Conservation (phyloP, 2,888 invertebrate genomes). For the Brenthis hecate region DNA sequence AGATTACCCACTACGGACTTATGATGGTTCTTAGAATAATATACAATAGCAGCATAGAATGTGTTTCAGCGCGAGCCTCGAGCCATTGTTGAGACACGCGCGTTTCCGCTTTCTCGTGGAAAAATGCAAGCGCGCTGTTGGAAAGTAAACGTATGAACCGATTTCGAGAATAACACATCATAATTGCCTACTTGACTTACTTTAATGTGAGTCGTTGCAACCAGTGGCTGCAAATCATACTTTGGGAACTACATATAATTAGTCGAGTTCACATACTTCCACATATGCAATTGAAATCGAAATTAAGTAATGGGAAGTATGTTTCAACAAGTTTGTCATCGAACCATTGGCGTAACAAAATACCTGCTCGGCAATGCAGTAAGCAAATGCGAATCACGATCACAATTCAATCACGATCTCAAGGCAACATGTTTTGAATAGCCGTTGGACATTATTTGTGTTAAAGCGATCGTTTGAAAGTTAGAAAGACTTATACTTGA, state of each 20-base stretch:
- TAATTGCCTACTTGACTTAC: slow-evolving; percentile 42
- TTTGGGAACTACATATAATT: not conserved
- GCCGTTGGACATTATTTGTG: slow-evolving; percentile 34
- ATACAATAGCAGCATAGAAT: slow-evolving; percentile 70
- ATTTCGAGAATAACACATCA: slow-evolving; percentile 50
- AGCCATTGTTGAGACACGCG: slow-evolving; percentile 75
- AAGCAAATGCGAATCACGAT: slow-evolving; percentile 42
- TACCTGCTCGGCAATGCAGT: slow-evolving; percentile 32
- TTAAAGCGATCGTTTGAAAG: slow-evolving; percentile 41
- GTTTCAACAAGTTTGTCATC: slow-evolving; percentile 33
- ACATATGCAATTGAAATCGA: slow-evolving; percentile 29
- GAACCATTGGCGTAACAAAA: slow-evolving; percentile 30
- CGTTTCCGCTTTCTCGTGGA: slow-evolving; percentile 81
- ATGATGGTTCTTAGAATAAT: slow-evolving; percentile 68
- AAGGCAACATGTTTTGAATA: slow-evolving; percentile 45
- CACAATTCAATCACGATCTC: slow-evolving; percentile 44
- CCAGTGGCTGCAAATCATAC: slow-evolving; percentile 4
- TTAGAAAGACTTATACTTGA: slow-evolving; percentile 35
- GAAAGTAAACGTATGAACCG: slow-evolving; percentile 65
- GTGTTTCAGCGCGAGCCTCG: slow-evolving; percentile 67
- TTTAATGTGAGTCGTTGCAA: slow-evolving; percentile 38
- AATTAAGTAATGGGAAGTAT: slow-evolving; percentile 23
- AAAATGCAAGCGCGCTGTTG: slow-evolving; percentile 76
- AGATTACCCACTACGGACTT: slow-evolving; percentile 40
- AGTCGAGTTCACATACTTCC: not conserved